These are phyloP conservation scores for Gisinianus flammeolus DNA, from an alignment of 2,888 invertebrate species.

Conservation along the genomic window DNA sequence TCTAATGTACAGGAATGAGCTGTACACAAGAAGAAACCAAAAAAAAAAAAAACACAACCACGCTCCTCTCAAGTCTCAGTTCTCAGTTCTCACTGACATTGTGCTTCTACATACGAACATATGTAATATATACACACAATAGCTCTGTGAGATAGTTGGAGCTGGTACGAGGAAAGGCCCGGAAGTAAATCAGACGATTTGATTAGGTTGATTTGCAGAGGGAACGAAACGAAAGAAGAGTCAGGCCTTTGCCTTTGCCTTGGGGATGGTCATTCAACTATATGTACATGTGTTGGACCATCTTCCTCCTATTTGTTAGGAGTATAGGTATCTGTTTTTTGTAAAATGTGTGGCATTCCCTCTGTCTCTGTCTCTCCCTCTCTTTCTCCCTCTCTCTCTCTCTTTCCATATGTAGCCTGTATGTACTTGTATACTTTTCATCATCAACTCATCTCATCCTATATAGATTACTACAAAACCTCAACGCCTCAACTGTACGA, in stretches of 20 bases:
- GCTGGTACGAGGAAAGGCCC: constrained; percentile 15
- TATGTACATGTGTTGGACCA: background rate
- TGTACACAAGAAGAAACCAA: background rate
- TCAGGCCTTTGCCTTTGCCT: constrained; percentile 35
- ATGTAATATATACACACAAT: too few species aligned
- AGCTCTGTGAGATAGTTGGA: too few species aligned
- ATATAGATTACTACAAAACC: too few species aligned
- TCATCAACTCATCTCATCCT: background rate
- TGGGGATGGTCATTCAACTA: constrained; percentile 46
- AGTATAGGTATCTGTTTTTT: too few species aligned
- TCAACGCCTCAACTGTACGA: too few species aligned
- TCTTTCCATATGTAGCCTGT: background rate
- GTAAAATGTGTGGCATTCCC: too few species aligned
- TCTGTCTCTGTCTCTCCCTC: constrained; percentile 4
- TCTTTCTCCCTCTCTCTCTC: background rate
- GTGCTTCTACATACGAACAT: background rate
- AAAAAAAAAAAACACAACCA: background rate
- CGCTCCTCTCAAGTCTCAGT: background rate
- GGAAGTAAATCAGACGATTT: constrained; percentile 34
- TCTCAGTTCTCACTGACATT: background rate
- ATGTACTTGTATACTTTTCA: background rate
- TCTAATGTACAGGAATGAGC: constrained; percentile 1
- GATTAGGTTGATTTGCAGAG: constrained; percentile 35
- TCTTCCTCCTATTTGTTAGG: background rate
- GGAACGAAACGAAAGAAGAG: constrained; percentile 8